phyloP scores from a whole-genome alignment of 2,797 vertebrate species.

The Holocentrus rufus region DNA sequence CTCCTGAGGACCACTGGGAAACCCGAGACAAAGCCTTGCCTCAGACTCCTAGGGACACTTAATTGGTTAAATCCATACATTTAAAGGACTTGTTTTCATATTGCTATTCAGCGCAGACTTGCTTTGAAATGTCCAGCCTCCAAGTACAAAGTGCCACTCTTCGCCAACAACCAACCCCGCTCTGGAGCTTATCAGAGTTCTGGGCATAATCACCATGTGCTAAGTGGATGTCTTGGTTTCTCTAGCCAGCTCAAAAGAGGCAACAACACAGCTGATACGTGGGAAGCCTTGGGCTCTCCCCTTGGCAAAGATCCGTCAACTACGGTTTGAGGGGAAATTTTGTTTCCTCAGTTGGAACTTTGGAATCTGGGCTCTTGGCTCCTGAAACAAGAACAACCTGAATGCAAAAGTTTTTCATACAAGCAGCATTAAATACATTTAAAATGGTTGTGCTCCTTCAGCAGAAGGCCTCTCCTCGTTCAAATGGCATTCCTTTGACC shows the following conservation, averaged over 20 bases:
- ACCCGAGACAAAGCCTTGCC: neutral
- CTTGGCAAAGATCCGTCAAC: slow-evolving; percentile 25
- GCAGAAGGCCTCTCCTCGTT: neutral
- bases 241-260: slow-evolving; percentile 43
- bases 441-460: slow-evolving; percentile 10
- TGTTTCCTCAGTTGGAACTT: slow-evolving; percentile 21
- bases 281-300: slow-evolving; percentile 30
- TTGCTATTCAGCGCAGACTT: slow-evolving; percentile 11
- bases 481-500: neutral
- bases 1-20: neutral
- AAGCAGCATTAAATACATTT: slow-evolving; percentile 7
- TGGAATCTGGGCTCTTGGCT: slow-evolving; percentile 2
- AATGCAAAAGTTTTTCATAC: slow-evolving; percentile 3
- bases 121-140: slow-evolving; percentile 2
- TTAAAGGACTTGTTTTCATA: slow-evolving; percentile 20
- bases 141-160: slow-evolving; percentile 27
- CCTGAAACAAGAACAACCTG: slow-evolving; percentile 5
- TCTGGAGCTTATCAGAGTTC: slow-evolving; percentile 41
- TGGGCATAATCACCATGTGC: slow-evolving; percentile 48
- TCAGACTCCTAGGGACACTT: neutral
- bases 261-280: slow-evolving; percentile 24
- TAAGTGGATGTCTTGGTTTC: slow-evolving; percentile 44
- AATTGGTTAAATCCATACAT: slow-evolving; percentile 9
- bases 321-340: slow-evolving; percentile 26
- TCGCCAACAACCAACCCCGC: slow-evolving; percentile 39